Conservation (phyloP, 2,797 vertebrate species). For the Peromyscus eremicus region DNA sequence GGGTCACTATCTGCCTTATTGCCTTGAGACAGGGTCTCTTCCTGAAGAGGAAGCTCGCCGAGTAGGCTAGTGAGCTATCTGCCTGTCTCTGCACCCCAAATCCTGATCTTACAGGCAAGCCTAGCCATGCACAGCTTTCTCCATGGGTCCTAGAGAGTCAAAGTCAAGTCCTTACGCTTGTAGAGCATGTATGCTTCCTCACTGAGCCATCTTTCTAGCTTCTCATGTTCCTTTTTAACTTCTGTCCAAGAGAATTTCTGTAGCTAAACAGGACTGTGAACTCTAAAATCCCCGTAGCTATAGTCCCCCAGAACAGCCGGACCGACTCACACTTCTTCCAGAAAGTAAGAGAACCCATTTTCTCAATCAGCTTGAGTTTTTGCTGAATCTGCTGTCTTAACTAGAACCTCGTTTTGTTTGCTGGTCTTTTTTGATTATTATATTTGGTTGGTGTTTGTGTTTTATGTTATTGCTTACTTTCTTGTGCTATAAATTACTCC, state of each 20-base stretch:
- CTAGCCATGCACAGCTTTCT: neutral
- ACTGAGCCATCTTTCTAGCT: neutral
- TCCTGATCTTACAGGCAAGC: neutral
- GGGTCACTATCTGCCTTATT: neutral
- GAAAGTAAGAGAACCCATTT: neutral
- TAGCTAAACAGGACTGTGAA: neutral
- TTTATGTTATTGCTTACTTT: neutral
- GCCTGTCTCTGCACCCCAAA: neutral
- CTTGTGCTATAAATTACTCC: neutral
- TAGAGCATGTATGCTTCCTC: neutral
- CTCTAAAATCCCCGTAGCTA: constrained; percentile 9
- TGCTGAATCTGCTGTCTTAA: neutral
- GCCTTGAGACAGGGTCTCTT: neutral
- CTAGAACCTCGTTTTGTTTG: neutral
- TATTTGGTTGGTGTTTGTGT: neutral
- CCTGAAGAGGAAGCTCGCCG: neutral
- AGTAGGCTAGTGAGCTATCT: neutral
- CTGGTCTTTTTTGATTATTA: neutral
- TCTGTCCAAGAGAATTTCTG: constrained; percentile 23
- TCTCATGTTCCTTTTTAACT: neutral
- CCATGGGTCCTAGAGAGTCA: neutral
- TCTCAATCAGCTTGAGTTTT: neutral
- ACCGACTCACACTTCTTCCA: neutral
- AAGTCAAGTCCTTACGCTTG: neutral
- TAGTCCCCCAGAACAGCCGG: neutral